Evolutionary conservation across 2,888 invertebrate species (phyloP).

Genomic region (Cataglyphis cursor): DNA sequence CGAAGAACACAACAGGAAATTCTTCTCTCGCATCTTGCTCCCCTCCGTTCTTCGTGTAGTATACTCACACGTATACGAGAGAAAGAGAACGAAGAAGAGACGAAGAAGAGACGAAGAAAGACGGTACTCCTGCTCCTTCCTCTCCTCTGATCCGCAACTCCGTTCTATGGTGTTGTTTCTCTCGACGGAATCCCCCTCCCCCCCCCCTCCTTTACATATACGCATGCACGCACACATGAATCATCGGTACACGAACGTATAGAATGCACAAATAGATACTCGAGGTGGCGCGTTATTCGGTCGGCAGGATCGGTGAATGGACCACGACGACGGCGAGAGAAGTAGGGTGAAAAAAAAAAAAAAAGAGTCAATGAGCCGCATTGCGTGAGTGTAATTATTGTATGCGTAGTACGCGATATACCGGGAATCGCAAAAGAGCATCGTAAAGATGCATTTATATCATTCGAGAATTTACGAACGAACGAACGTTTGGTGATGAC

Average conservation of each 20-base stretch:
- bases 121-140: constrained; percentile 42
- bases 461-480: not conserved
- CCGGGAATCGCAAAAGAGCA: constrained; percentile 13
- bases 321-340: constrained; percentile 70
- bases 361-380: constrained; percentile 73
- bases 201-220: not conserved
- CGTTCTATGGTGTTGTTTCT: constrained; percentile 58
- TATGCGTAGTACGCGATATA: constrained; percentile 31
- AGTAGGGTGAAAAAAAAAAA: constrained; percentile 69
- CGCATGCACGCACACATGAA: not conserved
- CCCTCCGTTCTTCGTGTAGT: constrained; percentile 24
- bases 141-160: constrained; percentile 45
- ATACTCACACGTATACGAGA: constrained; percentile 9
- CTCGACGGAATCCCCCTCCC: constrained; percentile 3
- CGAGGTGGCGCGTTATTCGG: constrained; percentile 60
- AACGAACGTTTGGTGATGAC: not conserved
- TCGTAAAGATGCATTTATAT: not conserved
- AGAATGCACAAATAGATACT: constrained; percentile 82
- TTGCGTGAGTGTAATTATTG: constrained; percentile 77
- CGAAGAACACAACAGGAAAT: constrained; percentile 86
- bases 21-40: constrained; percentile 74
- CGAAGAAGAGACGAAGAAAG: not conserved
- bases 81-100: not conserved
- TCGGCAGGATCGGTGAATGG: constrained; percentile 80
- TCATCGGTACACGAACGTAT: constrained; percentile 61